Evolutionary conservation across 2,888 invertebrate species (phyloP).

Genomic region (Agrenia bidenticulata): DNA sequence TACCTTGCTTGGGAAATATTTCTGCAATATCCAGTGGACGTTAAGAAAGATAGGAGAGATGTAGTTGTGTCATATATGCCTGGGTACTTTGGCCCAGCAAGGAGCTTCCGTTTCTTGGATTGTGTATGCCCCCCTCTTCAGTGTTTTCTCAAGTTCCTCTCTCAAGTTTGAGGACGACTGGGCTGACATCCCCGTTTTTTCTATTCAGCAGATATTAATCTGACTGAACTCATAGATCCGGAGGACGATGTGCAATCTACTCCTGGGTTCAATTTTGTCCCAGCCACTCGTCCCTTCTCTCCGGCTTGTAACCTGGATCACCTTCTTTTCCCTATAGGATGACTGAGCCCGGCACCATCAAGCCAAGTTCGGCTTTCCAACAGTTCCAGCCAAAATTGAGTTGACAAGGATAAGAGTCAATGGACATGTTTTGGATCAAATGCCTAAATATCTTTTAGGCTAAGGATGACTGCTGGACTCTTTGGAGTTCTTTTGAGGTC

Average conservation of each 20-base stretch:
- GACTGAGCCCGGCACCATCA: too few relatives aligned
- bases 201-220: constrained; percentile 11
- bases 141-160: constrained; percentile 1
- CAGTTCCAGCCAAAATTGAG: too few relatives aligned
- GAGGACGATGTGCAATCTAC: background rate
- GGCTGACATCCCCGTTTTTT: background rate
- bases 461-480: too few relatives aligned
- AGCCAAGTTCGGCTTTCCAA: too few relatives aligned
- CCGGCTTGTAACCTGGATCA: too few relatives aligned
- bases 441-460: too few relatives aligned
- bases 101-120: too few relatives aligned
- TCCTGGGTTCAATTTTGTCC: background rate
- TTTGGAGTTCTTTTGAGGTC: too few relatives aligned
- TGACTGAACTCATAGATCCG: constrained; percentile 6
- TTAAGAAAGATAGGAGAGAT: background rate
- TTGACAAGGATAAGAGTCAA: too few relatives aligned
- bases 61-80: too few relatives aligned
- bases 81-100: background rate
- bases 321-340: too few relatives aligned
- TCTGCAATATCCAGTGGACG: constrained; percentile 4
- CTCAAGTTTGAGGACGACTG: background rate
- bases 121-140: background rate
- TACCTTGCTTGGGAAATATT: constrained; percentile 10
- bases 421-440: too few relatives aligned
- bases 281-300: background rate